Evolutionary conservation across 1,140 invertebrate species (phyloP).

Genomic region (Drosophila miranda): DNA sequence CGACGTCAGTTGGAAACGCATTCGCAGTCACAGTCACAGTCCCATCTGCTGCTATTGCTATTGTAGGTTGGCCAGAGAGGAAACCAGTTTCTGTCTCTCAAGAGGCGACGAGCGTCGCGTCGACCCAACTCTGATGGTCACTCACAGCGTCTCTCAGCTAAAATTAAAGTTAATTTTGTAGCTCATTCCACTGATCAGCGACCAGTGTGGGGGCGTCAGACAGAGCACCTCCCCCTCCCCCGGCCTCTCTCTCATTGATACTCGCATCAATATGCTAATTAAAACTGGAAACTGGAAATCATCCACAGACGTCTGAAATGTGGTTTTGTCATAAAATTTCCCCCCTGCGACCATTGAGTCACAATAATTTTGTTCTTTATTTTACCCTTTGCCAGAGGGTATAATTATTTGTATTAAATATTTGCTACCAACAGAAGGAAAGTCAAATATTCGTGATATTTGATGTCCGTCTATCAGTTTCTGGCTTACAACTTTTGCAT

Average conservation of each 20-base stretch:
- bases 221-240: conserved; percentile 1
- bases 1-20: conserved; percentile 32
- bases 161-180: conserved; percentile 48
- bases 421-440: no score
- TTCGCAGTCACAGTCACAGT: conserved; percentile 21
- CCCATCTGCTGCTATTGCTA: no score
- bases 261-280: conserved; percentile 57
- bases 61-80: conserved; percentile 10
- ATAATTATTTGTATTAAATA: no score
- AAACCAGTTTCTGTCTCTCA: conserved; percentile 38
- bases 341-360: conserved; percentile 44
- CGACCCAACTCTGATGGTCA: conserved; percentile 32
- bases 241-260: background rate
- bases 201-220: conserved; percentile 37
- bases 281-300: conserved; percentile 58
- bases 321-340: conserved; percentile 48
- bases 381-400: background rate
- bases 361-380: conserved; percentile 33
- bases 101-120: conserved; percentile 3
- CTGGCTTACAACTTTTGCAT: no score
- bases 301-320: conserved; percentile 36
- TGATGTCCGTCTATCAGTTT: no score
- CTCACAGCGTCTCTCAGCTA: conserved; percentile 4
- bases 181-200: conserved; percentile 20
- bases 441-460: no score